Evolutionary conservation across 1,140 invertebrate genomes (phyloP).

Genomic region (Drosophila nigrodunni): DNA sequence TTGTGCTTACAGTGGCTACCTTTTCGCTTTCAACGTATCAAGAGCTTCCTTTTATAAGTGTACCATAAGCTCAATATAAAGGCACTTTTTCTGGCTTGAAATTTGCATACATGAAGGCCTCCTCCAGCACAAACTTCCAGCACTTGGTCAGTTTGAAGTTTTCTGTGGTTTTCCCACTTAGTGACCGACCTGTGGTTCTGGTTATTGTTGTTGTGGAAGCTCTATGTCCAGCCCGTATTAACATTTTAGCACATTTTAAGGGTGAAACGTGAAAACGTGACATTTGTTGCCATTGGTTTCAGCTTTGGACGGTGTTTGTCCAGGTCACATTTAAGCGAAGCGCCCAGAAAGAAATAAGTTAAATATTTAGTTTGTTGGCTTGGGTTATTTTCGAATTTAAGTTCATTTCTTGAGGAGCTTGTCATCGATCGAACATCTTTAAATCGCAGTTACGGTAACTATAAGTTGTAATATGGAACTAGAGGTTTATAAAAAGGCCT

Average conservation of each 20-base stretch:
- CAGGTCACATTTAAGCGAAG: slow-evolving; percentile 1
- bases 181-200: slow-evolving; percentile 20
- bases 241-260: slow-evolving; percentile 75
- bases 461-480: too few species aligned
- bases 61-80: slow-evolving; percentile 46
- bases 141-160: slow-evolving; percentile 34
- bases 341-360: slow-evolving; percentile 7
- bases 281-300: slow-evolving; percentile 52
- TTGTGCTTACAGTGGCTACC: background rate
- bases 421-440: too few species aligned
- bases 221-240: slow-evolving; percentile 50
- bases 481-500: too few species aligned
- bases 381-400: background rate
- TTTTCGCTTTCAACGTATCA: slow-evolving; percentile 17
- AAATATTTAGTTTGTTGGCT: slow-evolving; percentile 6
- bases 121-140: slow-evolving; percentile 17
- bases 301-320: background rate
- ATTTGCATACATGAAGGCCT: slow-evolving; percentile 46
- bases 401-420: too few species aligned
- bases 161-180: slow-evolving; percentile 36
- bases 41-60: slow-evolving; percentile 25
- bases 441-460: too few species aligned
- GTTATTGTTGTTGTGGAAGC: background rate
- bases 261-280: slow-evolving; percentile 76
- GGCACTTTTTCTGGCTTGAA: slow-evolving; percentile 44